A percentile compares a stretch with the other conserved stretches of the same genome.
phyloP scores from a whole-genome alignment of 2,888 invertebrate genomes.

The Cerceris rybyensis region DNA sequence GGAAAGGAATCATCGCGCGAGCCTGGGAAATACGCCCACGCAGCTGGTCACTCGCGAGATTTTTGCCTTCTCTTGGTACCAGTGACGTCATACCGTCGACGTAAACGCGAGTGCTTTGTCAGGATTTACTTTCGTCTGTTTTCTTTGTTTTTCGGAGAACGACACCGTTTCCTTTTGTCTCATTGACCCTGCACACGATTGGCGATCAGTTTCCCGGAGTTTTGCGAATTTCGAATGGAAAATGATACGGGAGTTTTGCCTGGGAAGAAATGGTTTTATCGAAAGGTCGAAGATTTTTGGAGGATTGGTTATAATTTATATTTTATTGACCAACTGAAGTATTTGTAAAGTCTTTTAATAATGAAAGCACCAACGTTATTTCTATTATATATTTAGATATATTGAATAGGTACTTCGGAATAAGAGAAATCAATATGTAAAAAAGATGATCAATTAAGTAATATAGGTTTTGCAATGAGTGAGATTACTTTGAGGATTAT shows the following conservation, averaged over 20 bases:
- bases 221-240: background rate
- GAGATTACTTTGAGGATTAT: too few relatives aligned
- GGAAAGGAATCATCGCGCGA: slow-evolving; percentile 49
- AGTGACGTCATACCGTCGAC: slow-evolving; percentile 3
- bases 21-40: slow-evolving; percentile 67
- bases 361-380: too few relatives aligned
- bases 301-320: too few relatives aligned
- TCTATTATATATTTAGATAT: too few relatives aligned
- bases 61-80: slow-evolving; percentile 14
- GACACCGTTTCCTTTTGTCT: slow-evolving; percentile 12
- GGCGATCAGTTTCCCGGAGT: background rate
- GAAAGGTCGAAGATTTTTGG: too few relatives aligned
- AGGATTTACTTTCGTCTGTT: slow-evolving; percentile 2
- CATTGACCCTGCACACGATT: background rate
- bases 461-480: too few relatives aligned
- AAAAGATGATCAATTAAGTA: too few relatives aligned
- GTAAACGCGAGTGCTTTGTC: slow-evolving; percentile 20
- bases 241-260: slow-evolving; percentile 3
- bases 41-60: slow-evolving; percentile 26
- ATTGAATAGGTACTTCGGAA: too few relatives aligned
- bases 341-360: too few relatives aligned
- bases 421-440: too few relatives aligned
- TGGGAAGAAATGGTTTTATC: background rate
- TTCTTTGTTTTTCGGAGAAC: background rate
- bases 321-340: too few relatives aligned